Percentiles rank a stretch among this genome's conserved stretches.
Evolutionary conservation across 2,888 invertebrate genomes (phyloP).

Genomic region (Tethea ocularis): DNA sequence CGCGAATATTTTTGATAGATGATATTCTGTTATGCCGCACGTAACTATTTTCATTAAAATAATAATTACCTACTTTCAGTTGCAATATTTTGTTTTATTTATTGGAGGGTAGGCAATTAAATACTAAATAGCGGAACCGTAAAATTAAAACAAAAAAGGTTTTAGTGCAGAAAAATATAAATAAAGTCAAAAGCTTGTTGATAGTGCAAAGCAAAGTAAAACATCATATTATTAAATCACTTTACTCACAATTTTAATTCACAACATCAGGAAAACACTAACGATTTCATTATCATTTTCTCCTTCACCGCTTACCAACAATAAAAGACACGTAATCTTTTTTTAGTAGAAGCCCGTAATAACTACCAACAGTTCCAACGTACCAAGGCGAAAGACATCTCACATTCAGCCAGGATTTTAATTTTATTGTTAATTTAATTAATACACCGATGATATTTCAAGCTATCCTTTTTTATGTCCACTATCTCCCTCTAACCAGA

Average conservation of each 20-base stretch:
- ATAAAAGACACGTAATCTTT: neutral
- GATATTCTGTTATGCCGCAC: neutral
- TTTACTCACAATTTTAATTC: constrained; percentile 18
- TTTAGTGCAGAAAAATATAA: neutral
- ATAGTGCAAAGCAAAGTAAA: neutral
- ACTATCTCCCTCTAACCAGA: constrained; percentile 38
- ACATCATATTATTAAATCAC: neutral
- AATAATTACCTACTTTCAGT: neutral
- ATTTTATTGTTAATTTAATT: constrained; percentile 31
- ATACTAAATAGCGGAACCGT: neutral
- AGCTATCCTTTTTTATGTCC: constrained; percentile 38
- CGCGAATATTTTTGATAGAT: neutral
- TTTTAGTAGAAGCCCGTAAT: neutral
- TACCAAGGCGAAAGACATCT: neutral
- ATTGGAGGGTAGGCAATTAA: neutral
- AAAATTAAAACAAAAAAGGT: neutral
- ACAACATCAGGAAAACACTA: constrained; percentile 4
- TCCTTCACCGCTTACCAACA: neutral
- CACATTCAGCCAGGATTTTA: constrained; percentile 21
- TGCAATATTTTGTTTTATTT: neutral
- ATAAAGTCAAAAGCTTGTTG: neutral
- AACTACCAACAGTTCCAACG: neutral
- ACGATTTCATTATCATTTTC: neutral
- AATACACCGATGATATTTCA: constrained; percentile 25
- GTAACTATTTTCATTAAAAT: neutral